Conservation (phyloP, 1,140 invertebrate species). For the Drosophila azteca region DNA sequence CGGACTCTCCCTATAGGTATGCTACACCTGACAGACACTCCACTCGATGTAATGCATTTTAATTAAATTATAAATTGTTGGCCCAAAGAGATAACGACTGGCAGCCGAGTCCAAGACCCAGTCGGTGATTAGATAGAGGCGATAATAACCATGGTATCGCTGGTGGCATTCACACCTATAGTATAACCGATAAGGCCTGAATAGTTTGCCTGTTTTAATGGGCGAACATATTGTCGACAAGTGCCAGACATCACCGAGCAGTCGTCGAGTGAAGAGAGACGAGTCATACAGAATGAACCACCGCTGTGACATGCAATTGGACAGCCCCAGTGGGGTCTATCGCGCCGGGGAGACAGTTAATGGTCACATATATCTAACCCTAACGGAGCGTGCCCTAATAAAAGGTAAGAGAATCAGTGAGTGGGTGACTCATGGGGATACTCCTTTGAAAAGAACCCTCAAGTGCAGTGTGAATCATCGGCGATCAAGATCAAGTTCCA, state of each 20-base stretch:
- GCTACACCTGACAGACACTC: conserved; percentile 31
- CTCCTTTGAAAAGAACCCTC: conserved; percentile 12
- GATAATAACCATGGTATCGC: conserved; percentile 35
- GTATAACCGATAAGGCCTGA: conserved; percentile 47
- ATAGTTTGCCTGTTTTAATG: conserved; percentile 45
- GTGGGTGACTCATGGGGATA: conserved; percentile 42
- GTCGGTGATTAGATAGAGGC: conserved; percentile 57
- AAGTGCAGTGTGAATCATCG: conserved; percentile 28
- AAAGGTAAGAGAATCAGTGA: conserved; percentile 52
- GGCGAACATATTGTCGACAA: conserved; percentile 45
- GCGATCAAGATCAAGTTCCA: conserved; percentile 10
- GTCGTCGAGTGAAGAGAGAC: conserved; percentile 39
- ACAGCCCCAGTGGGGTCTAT: conserved; percentile 58
- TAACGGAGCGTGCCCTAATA: conserved; percentile 64
- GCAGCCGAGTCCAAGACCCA: conserved; percentile 2
- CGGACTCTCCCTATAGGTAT: conserved; percentile 30
- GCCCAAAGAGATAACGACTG: conserved; percentile 29
- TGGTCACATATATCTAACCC: conserved; percentile 53
- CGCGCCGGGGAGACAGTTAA: conserved; percentile 66
- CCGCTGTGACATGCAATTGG: conserved; percentile 61
- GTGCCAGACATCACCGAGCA: conserved; percentile 38
- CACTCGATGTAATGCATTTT: conserved; percentile 53
- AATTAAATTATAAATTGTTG: conserved; percentile 56
- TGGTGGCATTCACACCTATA: conserved; percentile 36
- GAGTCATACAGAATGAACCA: conserved; percentile 43